Percentiles rank a stretch among this genome's conserved stretches.
phyloP scores from a whole-genome alignment of 2,113 vertebrate species.

The Podarcis cretensis region DNA sequence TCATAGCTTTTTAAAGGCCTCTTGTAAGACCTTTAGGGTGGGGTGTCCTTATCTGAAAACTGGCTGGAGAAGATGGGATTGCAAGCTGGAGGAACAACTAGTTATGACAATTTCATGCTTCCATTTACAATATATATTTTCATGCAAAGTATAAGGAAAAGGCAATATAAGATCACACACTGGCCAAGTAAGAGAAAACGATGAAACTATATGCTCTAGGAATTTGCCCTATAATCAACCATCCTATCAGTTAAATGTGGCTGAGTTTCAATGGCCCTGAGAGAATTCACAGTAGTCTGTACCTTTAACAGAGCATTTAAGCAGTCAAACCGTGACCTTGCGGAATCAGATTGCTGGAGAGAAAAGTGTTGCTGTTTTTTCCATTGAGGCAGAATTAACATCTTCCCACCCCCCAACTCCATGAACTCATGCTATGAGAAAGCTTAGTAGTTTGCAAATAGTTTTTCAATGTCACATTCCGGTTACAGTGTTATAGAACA shows the following conservation, averaged over 20 bases:
- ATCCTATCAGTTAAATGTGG: conserved; percentile 45
- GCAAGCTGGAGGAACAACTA: neutral
- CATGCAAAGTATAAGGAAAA: neutral
- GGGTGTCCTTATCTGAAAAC: no score
- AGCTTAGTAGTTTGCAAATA: conserved; percentile 69
- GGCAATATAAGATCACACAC: neutral
- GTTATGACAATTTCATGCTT: neutral
- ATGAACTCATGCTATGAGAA: conserved; percentile 53
- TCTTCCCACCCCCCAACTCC: conserved; percentile 50
- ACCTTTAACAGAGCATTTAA: conserved; percentile 64
- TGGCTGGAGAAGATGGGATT: neutral
- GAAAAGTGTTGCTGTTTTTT: conserved; percentile 50
- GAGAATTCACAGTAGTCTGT: conserved; percentile 58
- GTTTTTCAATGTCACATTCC: conserved; percentile 78
- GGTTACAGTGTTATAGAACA: conserved; percentile 68
- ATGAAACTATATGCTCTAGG: neutral
- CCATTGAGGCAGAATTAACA: conserved; percentile 64
- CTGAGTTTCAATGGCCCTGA: conserved; percentile 47
- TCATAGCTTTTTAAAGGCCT: neutral
- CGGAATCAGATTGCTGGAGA: conserved; percentile 37
- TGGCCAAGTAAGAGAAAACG: neutral
- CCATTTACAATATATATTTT: neutral
- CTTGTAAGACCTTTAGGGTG: neutral
- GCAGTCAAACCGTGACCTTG: conserved; percentile 66
- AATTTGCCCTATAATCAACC: conserved; percentile 27